Percentiles rank a stretch among this genome's conserved stretches.
Conservation (phyloP, 2,888 invertebrate species). For the Nemapogon koenigi region DNA sequence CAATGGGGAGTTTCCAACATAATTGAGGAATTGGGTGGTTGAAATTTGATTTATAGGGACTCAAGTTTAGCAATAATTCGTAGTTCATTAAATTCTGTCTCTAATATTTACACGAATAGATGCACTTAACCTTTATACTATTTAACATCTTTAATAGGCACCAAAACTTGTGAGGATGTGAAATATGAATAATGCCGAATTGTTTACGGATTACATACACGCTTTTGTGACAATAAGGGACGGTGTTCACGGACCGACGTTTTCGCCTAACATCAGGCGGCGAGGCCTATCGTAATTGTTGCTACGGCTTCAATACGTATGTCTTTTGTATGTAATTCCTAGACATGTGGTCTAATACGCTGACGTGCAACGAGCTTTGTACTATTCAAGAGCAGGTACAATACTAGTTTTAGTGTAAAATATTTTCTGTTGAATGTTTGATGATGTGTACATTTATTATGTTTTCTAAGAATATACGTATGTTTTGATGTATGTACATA, state of each 20-base stretch:
- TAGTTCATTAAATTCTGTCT: constrained; percentile 20
- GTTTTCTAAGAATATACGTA: constrained; percentile 57
- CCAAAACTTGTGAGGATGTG: not conserved
- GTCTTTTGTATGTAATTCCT: constrained; percentile 2
- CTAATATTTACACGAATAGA: not conserved
- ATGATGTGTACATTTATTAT: constrained; percentile 43
- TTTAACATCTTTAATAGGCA: not conserved
- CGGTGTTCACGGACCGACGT: no score
- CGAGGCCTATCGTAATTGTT: no score
- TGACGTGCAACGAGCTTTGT: constrained; percentile 2
- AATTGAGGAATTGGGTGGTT: no score
- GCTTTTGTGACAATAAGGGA: no score
- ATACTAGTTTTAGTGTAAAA: constrained; percentile 37
- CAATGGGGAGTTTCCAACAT: constrained; percentile 9
- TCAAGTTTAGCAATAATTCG: constrained; percentile 42
- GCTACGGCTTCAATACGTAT: no score
- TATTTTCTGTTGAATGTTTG: constrained; percentile 45
- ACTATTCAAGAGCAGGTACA: not conserved
- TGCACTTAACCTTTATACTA: not conserved
- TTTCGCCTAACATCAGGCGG: no score
- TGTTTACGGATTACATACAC: no score
- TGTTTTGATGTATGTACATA: constrained; percentile 64
- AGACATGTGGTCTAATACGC: not conserved
- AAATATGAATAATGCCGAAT: not conserved
- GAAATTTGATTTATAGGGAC: no score